Base-by-base conservation (phyloP, 2,113 vertebrate genomes). In the Rhodinocichla rosea region DNA sequence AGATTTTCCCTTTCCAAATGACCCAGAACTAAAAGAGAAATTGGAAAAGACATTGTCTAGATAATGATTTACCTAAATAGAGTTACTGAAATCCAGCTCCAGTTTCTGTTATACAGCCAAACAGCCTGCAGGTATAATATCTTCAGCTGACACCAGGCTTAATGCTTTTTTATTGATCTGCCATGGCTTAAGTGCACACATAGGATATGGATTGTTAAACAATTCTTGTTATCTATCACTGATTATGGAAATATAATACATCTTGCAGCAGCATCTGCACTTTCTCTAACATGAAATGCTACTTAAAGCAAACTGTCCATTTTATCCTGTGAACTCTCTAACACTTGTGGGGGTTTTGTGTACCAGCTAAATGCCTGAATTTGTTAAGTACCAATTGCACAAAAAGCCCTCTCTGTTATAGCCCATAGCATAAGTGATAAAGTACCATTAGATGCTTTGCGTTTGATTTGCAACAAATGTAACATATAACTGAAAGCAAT, bases 151-250 rank as follows among this genome's bases (percentile, higher is more conserved):
- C 76, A 91, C 94, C 69, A 91, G 75, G 23, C 78, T 94, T 94
- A 83, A 87, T 89, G 87, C 55, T 62, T 97, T 81, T 65, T 35
- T 92, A 94, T 93, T 8, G 95, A 96, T 95, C 87, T 56, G 35
- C 90, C 53, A 82, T 37, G 82, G 65, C 85, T 94, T 95, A 94
- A 52, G 33, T 83, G 88, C 71, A 76, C 35, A 84, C 45, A 30
- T 81, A 81, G 83, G 63, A 82, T 87, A 93, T 47, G 60, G 82
- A 70, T 27, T 92, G 81, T 90, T 81, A 70, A 45, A 37, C 53
- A 91, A 84, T 75, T 86, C 87, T 89, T 70, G 62, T 84, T 81
- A 65, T 81, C 76, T 65, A 57, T 84, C 80, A 77, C 76, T 77
- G 49, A 94, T 85, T 91, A 92, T 52, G 65, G 74, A 92, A 92